These are phyloP conservation scores for Sebastiscus tertius DNA, from an alignment of 2,797 vertebrate species.

Conservation along the genomic window DNA sequence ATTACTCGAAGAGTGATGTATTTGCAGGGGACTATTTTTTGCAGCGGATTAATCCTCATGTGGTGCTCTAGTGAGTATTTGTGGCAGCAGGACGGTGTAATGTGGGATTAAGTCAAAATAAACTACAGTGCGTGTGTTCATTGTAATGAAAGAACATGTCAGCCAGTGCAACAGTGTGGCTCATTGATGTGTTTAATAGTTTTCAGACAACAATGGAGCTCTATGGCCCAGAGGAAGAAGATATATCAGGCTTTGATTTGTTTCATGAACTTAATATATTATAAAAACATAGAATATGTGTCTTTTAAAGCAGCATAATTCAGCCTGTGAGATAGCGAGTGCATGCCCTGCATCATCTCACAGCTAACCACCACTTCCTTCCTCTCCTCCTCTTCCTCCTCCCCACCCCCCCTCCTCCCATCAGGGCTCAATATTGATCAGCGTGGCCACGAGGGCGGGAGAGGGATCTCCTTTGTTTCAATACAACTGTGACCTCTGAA, in stretches of 20 bases:
- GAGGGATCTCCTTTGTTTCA: slow-evolving; percentile 79
- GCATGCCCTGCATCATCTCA: slow-evolving; percentile 12
- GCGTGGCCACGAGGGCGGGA: slow-evolving; percentile 49
- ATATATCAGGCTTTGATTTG: neutral
- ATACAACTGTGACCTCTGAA: slow-evolving; percentile 73
- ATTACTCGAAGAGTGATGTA: too few relatives aligned
- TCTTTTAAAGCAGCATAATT: neutral
- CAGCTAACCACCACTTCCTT: slow-evolving; percentile 29
- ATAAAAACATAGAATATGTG: neutral
- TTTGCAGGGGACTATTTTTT: too few relatives aligned
- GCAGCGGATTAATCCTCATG: too few relatives aligned
- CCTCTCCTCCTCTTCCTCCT: neutral
- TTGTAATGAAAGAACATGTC: neutral
- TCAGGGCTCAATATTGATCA: slow-evolving; percentile 71
- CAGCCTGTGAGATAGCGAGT: neutral
- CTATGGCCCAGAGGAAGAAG: neutral
- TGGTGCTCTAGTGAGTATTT: neutral
- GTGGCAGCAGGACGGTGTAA: neutral
- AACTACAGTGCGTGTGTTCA: neutral
- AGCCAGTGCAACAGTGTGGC: neutral
- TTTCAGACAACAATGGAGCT: neutral
- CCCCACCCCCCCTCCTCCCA: slow-evolving; percentile 25
- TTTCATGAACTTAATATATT: neutral
- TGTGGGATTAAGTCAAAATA: neutral
- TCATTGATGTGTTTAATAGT: neutral